A percentile compares a stretch with the other conserved stretches of the same genome.
phyloP scores from a whole-genome alignment of 2,888 invertebrate genomes.

The Smittia sp. region DNA sequence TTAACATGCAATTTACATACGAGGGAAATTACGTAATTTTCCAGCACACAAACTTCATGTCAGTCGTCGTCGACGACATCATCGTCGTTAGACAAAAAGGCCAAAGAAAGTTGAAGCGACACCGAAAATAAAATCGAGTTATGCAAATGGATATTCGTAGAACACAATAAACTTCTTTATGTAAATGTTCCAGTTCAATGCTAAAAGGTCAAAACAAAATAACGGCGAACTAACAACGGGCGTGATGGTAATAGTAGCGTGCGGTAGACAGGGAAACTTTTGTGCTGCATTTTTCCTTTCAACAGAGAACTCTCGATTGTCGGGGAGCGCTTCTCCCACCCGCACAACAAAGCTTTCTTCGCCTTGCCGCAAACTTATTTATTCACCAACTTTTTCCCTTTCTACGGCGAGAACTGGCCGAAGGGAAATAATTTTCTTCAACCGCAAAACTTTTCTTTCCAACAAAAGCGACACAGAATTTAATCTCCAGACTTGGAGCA shows the following conservation, averaged over 20 bases:
- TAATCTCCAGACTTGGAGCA: slow-evolving; percentile 27
- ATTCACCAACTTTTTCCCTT: not conserved
- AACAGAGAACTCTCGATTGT: not conserved
- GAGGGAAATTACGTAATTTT: not conserved
- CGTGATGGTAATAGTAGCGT: not conserved
- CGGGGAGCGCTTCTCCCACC: no score
- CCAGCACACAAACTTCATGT: not conserved
- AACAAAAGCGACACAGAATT: slow-evolving; percentile 6
- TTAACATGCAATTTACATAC: not conserved
- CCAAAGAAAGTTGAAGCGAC: slow-evolving; percentile 6
- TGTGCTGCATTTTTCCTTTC: not conserved
- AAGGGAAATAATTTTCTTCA: not conserved
- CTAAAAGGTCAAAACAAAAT: slow-evolving; percentile 13
- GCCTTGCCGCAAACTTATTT: no score
- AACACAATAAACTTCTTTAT: slow-evolving; percentile 19
- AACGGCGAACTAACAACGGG: not conserved
- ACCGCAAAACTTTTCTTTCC: not conserved
- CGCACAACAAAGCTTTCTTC: no score
- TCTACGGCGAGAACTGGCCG: not conserved
- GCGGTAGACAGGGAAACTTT: not conserved
- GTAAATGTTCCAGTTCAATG: slow-evolving; percentile 31
- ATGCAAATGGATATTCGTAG: not conserved
- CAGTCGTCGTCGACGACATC: no score
- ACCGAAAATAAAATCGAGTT: not conserved
- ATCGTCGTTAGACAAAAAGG: not conserved